phyloP scores from a whole-genome alignment of 2,113 vertebrate species.

The Mionectes macconnelli region DNA sequence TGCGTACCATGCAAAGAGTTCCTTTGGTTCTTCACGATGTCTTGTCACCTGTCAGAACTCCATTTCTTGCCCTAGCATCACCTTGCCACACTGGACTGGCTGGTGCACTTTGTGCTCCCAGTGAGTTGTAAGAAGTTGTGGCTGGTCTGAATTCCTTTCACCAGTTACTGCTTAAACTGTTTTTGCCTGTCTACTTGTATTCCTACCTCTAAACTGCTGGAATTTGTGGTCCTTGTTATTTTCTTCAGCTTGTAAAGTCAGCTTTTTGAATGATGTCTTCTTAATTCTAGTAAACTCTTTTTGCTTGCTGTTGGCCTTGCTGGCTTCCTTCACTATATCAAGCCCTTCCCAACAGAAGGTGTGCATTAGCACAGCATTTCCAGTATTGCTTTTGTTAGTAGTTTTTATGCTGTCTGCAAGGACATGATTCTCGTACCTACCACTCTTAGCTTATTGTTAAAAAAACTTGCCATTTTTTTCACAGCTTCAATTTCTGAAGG shows the following conservation, averaged over 20 bases:
- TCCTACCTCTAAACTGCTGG: background rate
- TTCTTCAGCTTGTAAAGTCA: background rate
- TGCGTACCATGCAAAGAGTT: background rate
- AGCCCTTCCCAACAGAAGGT: background rate
- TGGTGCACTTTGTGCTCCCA: background rate
- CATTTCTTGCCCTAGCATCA: background rate
- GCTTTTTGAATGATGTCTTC: background rate
- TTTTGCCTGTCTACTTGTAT: background rate
- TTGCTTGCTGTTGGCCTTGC: background rate
- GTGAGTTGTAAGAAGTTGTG: background rate
- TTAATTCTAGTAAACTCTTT: background rate
- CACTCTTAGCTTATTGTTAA: background rate
- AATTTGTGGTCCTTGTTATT: background rate
- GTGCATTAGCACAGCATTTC: fast-evolving
- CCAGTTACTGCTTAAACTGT: background rate
- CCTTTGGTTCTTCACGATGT: background rate
- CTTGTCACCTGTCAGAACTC: background rate
- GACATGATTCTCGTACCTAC: background rate
- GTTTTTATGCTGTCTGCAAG: background rate
- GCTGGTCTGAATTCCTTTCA: background rate
- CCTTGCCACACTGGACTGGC: background rate
- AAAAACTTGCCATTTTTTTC: background rate
- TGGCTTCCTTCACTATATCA: background rate
- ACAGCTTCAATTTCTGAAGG: background rate
- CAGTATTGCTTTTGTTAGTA: fast-evolving